Percentiles rank a stretch among this genome's conserved stretches.
Evolutionary conservation across 2,113 vertebrate species (phyloP).

Genomic region (Salvelinus sp.): DNA sequence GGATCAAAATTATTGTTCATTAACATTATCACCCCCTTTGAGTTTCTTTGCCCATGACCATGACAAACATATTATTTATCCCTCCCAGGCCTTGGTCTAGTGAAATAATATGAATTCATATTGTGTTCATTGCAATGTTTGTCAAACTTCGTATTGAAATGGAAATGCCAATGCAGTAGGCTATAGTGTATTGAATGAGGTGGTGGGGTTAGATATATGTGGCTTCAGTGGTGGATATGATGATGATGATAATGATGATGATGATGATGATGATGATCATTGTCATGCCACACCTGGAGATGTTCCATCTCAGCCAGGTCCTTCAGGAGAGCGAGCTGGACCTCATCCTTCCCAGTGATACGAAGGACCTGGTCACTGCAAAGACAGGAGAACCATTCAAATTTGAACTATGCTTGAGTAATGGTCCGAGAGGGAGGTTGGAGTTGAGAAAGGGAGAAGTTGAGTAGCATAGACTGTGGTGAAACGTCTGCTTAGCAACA

Average conservation of each 20-base stretch:
- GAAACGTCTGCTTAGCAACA: not conserved
- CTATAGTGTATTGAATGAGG: not conserved
- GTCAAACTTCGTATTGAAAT: not conserved
- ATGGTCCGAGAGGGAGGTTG: not conserved
- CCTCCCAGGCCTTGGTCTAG: no score
- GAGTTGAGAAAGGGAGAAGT: constrained; percentile 3
- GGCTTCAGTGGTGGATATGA: not conserved
- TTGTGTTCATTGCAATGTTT: no score
- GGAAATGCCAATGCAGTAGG: not conserved
- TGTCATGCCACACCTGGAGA: constrained; percentile 73
- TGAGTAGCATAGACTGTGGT: not conserved
- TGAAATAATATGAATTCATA: no score
- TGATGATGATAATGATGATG: not conserved
- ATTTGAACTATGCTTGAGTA: not conserved
- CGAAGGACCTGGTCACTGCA: constrained; percentile 89
- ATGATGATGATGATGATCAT: not conserved
- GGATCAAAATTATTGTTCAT: no score
- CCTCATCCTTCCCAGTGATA: constrained; percentile 66
- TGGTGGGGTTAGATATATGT: not conserved
- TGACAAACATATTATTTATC: no score
- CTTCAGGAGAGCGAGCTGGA: constrained; percentile 74
- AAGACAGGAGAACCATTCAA: not conserved
- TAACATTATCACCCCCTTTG: no score
- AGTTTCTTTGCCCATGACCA: no score
- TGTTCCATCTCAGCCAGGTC: constrained; percentile 65